Percentiles rank a stretch among this genome's conserved stretches.
These are phyloP conservation scores for Laupala kohalensis DNA, from an alignment of 1,140 invertebrate species.

Conservation along the genomic window DNA sequence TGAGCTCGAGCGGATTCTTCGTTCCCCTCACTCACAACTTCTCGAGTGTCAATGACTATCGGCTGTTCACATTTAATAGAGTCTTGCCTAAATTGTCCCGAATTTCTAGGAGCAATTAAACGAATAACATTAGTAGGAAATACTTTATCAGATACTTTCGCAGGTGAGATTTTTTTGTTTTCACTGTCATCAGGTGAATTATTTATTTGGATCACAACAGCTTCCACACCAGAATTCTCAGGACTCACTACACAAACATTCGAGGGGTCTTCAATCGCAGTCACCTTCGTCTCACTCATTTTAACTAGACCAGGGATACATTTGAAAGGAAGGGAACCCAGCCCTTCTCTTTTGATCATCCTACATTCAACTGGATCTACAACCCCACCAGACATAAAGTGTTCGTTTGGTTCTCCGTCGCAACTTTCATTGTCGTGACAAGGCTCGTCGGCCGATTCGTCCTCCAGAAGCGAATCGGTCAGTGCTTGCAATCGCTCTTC, in stretches of 20 bases:
- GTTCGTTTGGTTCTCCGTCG: not conserved
- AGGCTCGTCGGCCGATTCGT: not conserved
- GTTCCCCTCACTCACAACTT: not conserved
- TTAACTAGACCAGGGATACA: constrained; percentile 3
- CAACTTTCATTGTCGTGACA: not conserved
- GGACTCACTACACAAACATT: too few species aligned
- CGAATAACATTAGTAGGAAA: not conserved
- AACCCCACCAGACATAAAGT: not conserved
- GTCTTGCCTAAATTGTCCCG: not conserved
- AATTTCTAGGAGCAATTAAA: not conserved
- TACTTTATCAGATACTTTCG: not conserved
- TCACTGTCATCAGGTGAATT: not conserved
- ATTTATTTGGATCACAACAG: constrained; percentile 11
- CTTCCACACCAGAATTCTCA: constrained; percentile 6
- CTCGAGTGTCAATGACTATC: constrained; percentile 9
- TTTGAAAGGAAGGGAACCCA: not conserved
- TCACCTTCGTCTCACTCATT: not conserved
- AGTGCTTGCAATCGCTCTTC: constrained; percentile 13
- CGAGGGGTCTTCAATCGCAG: not conserved
- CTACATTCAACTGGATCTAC: not conserved
- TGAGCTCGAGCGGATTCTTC: not conserved
- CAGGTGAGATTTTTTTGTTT: not conserved
- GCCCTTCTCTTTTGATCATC: not conserved
- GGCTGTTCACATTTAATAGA: not conserved
- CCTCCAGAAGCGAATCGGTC: constrained; percentile 2